Evolutionary conservation across 2,888 invertebrate genomes (phyloP).

Genomic region (Lycophotia porphyrea): DNA sequence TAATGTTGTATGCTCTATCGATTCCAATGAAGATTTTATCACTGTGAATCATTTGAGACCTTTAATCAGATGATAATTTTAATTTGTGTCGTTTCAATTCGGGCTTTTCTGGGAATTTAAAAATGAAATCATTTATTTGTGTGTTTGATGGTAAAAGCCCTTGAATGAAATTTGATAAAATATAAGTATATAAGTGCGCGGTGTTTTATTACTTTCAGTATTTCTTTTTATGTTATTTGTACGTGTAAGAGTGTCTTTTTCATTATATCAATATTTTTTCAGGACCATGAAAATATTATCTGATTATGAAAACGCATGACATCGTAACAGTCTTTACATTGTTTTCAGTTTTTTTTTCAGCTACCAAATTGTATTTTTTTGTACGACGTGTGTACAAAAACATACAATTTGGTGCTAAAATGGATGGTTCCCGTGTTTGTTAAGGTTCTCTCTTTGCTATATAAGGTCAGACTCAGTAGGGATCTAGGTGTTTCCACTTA

Average conservation of each 20-base stretch:
- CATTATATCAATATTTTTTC: neutral
- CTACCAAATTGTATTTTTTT: no score
- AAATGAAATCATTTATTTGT: neutral
- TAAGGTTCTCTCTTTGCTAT: neutral
- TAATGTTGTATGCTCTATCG: slow-evolving; percentile 48
- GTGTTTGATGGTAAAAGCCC: no score
- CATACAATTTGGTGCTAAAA: neutral
- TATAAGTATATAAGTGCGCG: no score
- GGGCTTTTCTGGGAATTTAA: neutral
- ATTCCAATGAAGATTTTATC: slow-evolving; percentile 39
- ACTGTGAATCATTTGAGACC: slow-evolving; percentile 2
- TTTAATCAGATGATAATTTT: slow-evolving; percentile 12
- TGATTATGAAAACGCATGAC: neutral
- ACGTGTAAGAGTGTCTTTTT: neutral
- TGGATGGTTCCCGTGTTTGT: neutral
- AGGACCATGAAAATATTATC: neutral
- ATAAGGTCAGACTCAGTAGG: neutral
- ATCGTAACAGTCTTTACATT: neutral
- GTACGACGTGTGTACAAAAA: neutral
- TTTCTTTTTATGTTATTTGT: neutral
- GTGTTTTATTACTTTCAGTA: neutral
- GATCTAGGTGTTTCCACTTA: slow-evolving; percentile 35
- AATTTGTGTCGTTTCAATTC: neutral
- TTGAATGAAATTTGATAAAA: no score
- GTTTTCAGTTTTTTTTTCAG: neutral